Conservation (phyloP, 2,888 invertebrate genomes). For the Lycaena phlaeas region DNA sequence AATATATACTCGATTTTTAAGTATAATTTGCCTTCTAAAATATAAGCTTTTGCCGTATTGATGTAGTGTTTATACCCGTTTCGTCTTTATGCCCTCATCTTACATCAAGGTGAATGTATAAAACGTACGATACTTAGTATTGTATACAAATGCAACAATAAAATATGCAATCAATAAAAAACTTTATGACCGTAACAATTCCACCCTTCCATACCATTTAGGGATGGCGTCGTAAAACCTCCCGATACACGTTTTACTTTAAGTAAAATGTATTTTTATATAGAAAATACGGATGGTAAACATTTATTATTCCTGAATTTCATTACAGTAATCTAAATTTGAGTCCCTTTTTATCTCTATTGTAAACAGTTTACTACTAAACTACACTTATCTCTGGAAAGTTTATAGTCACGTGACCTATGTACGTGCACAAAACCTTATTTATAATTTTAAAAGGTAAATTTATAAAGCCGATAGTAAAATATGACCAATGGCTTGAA, state of each 20-base stretch:
- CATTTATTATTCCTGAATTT: constrained; percentile 9
- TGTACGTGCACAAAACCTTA: no score
- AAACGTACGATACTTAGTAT: neutral
- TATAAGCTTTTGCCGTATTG: no score
- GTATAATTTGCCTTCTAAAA: no score
- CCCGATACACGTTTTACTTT: constrained; percentile 6
- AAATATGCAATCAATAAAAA: constrained; percentile 12
- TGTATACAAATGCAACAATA: constrained; percentile 8
- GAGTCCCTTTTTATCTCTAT: constrained; percentile 4
- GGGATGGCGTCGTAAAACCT: constrained; percentile 8
- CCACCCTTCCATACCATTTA: constrained; percentile 9
- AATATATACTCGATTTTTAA: no score
- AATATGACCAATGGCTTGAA: no score
- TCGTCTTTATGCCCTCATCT: no score
- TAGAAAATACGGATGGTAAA: neutral
- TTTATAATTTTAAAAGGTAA: no score
- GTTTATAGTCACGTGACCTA: no score
- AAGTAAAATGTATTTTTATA: constrained; percentile 8
- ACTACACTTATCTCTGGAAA: no score
- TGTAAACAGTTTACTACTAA: neutral
- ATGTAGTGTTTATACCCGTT: no score
- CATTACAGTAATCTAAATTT: constrained; percentile 6
- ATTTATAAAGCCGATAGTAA: no score
- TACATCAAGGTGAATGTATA: no score
- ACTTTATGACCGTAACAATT: constrained; percentile 12